phyloP scores from a whole-genome alignment of 2,888 invertebrate species.

The Axea sp. region DNA sequence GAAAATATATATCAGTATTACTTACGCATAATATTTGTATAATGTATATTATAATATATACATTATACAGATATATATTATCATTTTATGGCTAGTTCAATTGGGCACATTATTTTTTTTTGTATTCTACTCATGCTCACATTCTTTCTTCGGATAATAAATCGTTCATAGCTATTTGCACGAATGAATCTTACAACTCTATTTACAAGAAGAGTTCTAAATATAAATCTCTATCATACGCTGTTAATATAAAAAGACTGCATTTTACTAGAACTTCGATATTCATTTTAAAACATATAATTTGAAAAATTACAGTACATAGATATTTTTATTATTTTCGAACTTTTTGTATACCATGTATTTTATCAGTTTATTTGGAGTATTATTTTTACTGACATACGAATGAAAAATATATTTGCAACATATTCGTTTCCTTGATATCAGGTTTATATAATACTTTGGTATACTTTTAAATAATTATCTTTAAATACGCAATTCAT shows the following conservation, averaged over 20 bases:
- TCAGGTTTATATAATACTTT: too few relatives aligned
- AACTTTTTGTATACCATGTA: too few relatives aligned
- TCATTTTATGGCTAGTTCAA: slow-evolving; percentile 7
- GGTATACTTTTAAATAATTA: not conserved
- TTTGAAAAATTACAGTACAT: too few relatives aligned
- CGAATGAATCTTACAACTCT: slow-evolving; percentile 56
- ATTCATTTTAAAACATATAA: too few relatives aligned
- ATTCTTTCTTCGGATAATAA: slow-evolving; percentile 41
- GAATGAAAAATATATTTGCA: too few relatives aligned
- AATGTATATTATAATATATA: not conserved
- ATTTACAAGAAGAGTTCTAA: slow-evolving; percentile 46
- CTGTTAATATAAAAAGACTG: not conserved
- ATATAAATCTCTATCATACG: slow-evolving; percentile 31
- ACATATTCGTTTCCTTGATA: too few relatives aligned
- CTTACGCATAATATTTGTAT: not conserved
- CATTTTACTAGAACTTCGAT: too few relatives aligned
- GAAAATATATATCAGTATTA: not conserved
- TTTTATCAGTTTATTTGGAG: too few relatives aligned
- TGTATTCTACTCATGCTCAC: slow-evolving; percentile 61
- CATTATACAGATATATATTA: slow-evolving; percentile 33
- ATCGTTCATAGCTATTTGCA: slow-evolving; percentile 56
- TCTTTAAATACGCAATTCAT: not conserved
- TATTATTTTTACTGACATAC: too few relatives aligned
- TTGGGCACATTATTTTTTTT: slow-evolving; percentile 47
- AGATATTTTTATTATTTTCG: too few relatives aligned